Base-by-base conservation (phyloP, 2,113 vertebrate genomes). In the Cichladusa arquata region DNA sequence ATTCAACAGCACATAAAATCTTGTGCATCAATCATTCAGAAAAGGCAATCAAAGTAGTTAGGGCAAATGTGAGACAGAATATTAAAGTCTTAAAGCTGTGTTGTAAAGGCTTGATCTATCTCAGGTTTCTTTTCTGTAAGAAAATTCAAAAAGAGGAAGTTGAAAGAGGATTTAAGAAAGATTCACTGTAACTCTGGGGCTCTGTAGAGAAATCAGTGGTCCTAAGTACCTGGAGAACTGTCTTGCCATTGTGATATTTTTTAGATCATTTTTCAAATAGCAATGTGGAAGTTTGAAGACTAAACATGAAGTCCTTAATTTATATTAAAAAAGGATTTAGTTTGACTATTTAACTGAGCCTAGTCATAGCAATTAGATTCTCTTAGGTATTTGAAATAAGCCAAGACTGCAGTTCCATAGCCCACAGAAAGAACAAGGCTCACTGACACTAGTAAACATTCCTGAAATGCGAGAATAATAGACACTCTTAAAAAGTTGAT, bases 21-120 rank as follows among this genome's bases (percentile, higher is more conserved):
- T 71, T 88, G 73, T 58, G 82, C 77, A 96, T 97, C 93, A 97
- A 51, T 97, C 58, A n/a, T 81, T 96, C 36, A 95, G 95, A 82
- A 97, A 93, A 62, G 73, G 80, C 93, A 97, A 76, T 96, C 95
- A 96, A 95, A 88, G 50, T 85, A 88, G 64, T 95, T 94, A 97
- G 54, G 56, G 79, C 93, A 95, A 96, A 71, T 61, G 33, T 74
- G 69, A 86, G 69, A 38, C 54, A 81, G 71, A 88, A 71, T 92
- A 94, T 81, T 83, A 58, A 92, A 61, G 23, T 44, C 86, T 81
- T 85, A 72, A 69, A 71, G 11, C 10, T 66, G 12, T 19, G 7
- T 66, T 76, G 14, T 56, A 70, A 44, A 69, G 24, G 28, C 8
- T 87, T 6, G 11, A 62, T 56, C 20, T 11, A 34, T 61, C 34